Percentiles rank a stretch among this genome's conserved stretches.
Evolutionary conservation across 2,888 invertebrate species (phyloP).

Genomic region (Rotaria sp.): DNA sequence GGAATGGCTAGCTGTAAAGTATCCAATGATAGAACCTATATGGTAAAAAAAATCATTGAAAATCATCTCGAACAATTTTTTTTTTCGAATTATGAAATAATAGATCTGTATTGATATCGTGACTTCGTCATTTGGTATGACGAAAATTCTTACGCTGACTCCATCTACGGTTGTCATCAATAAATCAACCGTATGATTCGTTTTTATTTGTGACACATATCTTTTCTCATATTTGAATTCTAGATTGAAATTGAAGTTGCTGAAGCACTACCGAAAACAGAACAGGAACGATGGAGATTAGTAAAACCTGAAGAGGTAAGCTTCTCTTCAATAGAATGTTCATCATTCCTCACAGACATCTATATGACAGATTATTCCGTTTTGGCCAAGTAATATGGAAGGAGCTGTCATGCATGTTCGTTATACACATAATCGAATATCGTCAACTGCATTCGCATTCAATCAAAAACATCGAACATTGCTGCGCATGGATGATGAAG

Average conservation of each 20-base stretch:
- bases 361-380: neutral
- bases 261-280: neutral
- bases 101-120: conserved; percentile 83
- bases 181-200: neutral
- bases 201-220: conserved; percentile 53
- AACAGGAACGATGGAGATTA: neutral
- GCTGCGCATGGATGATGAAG: neutral
- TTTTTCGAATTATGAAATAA: too few species aligned
- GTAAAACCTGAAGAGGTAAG: neutral
- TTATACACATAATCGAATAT: neutral
- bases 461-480: neutral
- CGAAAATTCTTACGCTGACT: conserved; percentile 88
- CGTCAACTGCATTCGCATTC: neutral
- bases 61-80: too few species aligned
- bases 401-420: neutral
- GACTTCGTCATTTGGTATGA: conserved; percentile 79
- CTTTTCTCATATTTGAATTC: conserved; percentile 70
- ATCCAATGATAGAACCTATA: conserved; percentile 40
- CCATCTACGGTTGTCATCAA: conserved; percentile 61
- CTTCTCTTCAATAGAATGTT: neutral
- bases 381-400: neutral
- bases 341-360: neutral
- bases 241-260: conserved; percentile 46
- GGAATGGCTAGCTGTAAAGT: conserved; percentile 31
- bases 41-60: conserved; percentile 51